Evolutionary conservation across 2,888 invertebrate species (phyloP).

Genomic region (Watsonalla binaria): DNA sequence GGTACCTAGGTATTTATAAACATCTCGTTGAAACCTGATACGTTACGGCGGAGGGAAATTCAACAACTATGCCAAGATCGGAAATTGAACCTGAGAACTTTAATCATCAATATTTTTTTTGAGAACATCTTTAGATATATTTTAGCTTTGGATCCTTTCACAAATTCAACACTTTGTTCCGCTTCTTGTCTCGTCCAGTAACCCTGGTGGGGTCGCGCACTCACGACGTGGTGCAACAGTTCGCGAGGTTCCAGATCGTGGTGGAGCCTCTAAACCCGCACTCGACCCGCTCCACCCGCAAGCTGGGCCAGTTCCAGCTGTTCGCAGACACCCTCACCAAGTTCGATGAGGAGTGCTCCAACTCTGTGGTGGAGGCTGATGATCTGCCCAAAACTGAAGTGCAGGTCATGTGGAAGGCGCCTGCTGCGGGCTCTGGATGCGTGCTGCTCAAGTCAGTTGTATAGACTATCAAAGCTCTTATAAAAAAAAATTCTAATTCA

Average conservation of each 20-base stretch:
- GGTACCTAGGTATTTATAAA: too few species aligned
- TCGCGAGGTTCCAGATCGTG: slow-evolving; percentile 87
- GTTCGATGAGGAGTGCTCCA: slow-evolving; percentile 91
- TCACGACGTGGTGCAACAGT: slow-evolving; percentile 83
- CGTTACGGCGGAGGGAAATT: too few species aligned
- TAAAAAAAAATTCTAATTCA: neutral
- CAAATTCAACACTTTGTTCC: neutral
- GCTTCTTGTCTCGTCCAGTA: slow-evolving; percentile 57
- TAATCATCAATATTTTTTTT: too few species aligned
- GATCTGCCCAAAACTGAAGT: slow-evolving; percentile 89
- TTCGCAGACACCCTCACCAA: slow-evolving; percentile 79
- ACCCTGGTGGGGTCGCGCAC: slow-evolving; percentile 83
- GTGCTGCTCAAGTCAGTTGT: slow-evolving; percentile 85
- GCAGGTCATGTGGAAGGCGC: slow-evolving; percentile 94
- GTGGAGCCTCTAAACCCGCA: slow-evolving; percentile 81
- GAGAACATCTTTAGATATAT: too few species aligned
- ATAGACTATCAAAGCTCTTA: slow-evolving; percentile 13
- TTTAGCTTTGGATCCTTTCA: too few species aligned
- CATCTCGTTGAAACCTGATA: too few species aligned
- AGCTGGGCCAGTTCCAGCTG: slow-evolving; percentile 71
- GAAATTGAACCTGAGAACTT: too few species aligned
- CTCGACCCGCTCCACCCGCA: slow-evolving; percentile 41
- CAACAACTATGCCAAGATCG: too few species aligned
- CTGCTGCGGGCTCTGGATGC: slow-evolving; percentile 90
- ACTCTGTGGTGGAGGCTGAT: slow-evolving; percentile 89